Conservation (phyloP, 2,888 invertebrate genomes). For the Halocaridina rubra region DNA sequence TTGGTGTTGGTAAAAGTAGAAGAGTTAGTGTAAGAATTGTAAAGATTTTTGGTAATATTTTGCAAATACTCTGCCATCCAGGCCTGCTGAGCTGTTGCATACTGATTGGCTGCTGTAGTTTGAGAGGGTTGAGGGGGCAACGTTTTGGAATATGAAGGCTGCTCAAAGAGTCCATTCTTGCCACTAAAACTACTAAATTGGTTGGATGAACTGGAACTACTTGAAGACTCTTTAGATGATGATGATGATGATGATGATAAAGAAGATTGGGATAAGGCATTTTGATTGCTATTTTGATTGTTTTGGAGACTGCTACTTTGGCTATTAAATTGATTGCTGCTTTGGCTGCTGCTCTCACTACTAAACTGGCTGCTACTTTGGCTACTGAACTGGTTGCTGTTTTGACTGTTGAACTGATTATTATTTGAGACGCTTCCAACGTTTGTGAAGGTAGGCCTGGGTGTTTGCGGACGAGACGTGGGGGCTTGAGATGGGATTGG, state of each 20-base stretch:
- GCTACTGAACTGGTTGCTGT: too few relatives aligned
- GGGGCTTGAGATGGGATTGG: constrained; percentile 4
- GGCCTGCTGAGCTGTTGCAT: constrained; percentile 24
- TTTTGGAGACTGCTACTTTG: background rate
- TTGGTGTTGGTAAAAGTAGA: background rate
- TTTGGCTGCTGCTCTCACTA: too few relatives aligned
- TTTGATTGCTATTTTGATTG: background rate
- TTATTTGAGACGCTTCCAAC: too few relatives aligned
- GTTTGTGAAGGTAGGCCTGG: background rate
- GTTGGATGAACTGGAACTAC: constrained; percentile 12
- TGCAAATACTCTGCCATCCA: constrained; percentile 57
- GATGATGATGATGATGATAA: constrained; percentile 14
- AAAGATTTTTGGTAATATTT: constrained; percentile 42
- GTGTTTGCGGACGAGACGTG: background rate
- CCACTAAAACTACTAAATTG: background rate
- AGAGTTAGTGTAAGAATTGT: constrained; percentile 43
- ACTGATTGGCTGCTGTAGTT: background rate
- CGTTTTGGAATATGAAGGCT: background rate
- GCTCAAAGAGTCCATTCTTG: constrained; percentile 3
- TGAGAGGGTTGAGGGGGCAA: background rate
- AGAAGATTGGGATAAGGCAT: background rate
- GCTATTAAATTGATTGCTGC: background rate
- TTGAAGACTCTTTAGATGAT: background rate
- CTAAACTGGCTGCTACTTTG: too few relatives aligned
- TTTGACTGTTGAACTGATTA: too few relatives aligned